Base-by-base conservation (phyloP, 2,888 invertebrate genomes). In the Pammene fasciana region DNA sequence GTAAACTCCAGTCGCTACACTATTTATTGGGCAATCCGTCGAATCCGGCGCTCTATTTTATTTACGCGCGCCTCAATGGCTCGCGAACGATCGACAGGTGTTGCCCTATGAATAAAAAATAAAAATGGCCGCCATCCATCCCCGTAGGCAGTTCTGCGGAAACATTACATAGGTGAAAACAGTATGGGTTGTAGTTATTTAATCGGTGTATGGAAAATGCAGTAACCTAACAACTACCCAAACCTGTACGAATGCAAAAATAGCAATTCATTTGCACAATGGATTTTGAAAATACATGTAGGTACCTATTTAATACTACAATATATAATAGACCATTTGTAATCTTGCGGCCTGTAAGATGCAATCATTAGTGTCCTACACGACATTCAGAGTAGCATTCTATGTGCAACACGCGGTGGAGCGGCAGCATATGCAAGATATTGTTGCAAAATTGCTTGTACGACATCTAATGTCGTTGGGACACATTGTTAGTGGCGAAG, bases 41-140 rank as follows among this genome's bases (percentile, higher is more conserved):
- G 43, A 43, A 55, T 34, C 62, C 54, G 55, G 61, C 41, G 56
- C 56, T 62, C 48, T 68, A 45, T 68, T 68, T 64, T 59, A 59
- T 68, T 59, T 65, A 65, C 10, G 43, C 43, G 38, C 52, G 18
- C 18, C 52, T 57, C 57, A 59, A 59, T 59, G 26, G 55, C 45
- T 10, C 38, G 60, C 65, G 54, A 65, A 65, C 59, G 46, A 60
- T 48, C 65, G 70, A 65, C 70, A 70, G 70, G 70, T 70, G 70
- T 48, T 60, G 48, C 65, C 38, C 65, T 43, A 65, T 70, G 70
- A 70, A 70, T 70, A 70, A 65, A 70, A 70, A 70, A 70, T 36
- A 43, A 54, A 55, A 70, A 60, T 52, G 52, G 60, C 41, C 45
- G 34, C 41, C 10, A 48, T 70, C 45, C 41, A 60, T 60, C 60